Percentiles rank a stretch among this genome's conserved stretches.
phyloP scores from a whole-genome alignment of 2,888 invertebrate species.

The Rhagonycha fulva region DNA sequence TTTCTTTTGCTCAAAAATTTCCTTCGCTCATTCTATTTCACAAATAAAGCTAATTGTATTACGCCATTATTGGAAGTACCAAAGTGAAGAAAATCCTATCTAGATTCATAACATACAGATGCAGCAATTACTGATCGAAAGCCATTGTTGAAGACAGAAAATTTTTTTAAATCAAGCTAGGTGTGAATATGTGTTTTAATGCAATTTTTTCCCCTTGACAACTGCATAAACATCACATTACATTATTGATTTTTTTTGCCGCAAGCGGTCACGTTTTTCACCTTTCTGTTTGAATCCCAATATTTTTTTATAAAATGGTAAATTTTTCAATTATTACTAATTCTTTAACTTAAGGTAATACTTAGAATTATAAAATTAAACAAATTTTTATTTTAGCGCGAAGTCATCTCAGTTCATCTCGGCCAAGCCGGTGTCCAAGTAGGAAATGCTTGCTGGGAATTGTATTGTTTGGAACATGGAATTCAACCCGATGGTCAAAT shows the following conservation, averaged over 20 bases:
- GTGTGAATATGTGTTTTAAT: not conserved
- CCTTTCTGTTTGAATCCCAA: not conserved
- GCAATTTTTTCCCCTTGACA: no score
- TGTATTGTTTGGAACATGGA: slow-evolving; percentile 51
- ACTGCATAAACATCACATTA: no score
- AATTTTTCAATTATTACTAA: not conserved
- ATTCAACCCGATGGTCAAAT: slow-evolving; percentile 39
- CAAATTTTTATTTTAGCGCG: slow-evolving; percentile 56
- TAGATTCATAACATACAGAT: no score
- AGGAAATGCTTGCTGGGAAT: slow-evolving; percentile 53
- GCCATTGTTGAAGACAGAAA: no score
- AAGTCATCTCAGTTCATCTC: slow-evolving; percentile 68
- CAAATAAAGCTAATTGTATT: no score
- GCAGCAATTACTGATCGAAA: no score
- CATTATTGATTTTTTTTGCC: no score
- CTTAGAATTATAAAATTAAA: not conserved
- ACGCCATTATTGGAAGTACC: no score
- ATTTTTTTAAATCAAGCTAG: not conserved
- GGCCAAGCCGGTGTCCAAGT: slow-evolving; percentile 56
- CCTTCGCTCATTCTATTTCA: no score
- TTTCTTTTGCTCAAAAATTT: no score
- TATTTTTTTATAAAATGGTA: not conserved
- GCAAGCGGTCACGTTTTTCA: no score
- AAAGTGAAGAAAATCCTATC: no score
- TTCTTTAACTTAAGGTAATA: not conserved